Evolutionary conservation across 2,113 vertebrate genomes (phyloP).

Genomic region (Fukomys damarensis): DNA sequence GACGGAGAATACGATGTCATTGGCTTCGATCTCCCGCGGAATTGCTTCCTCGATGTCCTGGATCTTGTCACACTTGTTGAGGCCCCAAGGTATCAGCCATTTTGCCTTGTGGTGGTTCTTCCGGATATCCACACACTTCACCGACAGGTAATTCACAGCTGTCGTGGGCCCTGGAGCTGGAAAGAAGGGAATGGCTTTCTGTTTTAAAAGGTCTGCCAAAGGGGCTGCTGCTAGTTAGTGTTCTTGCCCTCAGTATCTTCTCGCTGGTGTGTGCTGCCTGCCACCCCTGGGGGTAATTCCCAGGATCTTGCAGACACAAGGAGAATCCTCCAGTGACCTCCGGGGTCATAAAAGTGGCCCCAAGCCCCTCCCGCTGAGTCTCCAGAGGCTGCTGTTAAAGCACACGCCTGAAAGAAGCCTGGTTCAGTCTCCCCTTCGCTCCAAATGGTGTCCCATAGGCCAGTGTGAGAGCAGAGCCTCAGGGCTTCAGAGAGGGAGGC

Average conservation of each 20-base stretch:
- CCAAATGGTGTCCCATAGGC: constrained; percentile 20
- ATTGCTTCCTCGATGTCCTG: constrained; percentile 93
- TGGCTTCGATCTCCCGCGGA: constrained; percentile 93
- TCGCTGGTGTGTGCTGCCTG: background rate
- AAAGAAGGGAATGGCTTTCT: constrained; percentile 56
- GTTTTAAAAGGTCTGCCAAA: constrained; percentile 34
- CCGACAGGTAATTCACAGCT: constrained; percentile 89
- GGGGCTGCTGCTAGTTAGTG: background rate
- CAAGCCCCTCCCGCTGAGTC: background rate
- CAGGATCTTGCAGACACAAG: too few relatives aligned
- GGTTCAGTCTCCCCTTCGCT: background rate
- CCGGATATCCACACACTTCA: constrained; percentile 93
- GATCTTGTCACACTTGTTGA: constrained; percentile 93
- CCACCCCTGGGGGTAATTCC: too few relatives aligned
- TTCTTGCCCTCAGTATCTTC: background rate
- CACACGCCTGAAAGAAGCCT: background rate
- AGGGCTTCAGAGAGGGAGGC: background rate
- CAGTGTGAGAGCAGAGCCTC: background rate
- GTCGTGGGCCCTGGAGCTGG: constrained; percentile 96
- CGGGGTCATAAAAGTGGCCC: background rate
- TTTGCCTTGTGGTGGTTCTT: constrained; percentile 90
- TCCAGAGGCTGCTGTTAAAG: background rate
- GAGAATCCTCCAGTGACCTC: background rate
- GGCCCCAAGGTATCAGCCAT: constrained; percentile 97
- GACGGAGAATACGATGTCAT: constrained; percentile 96